Conservation (phyloP, 1,140 invertebrate genomes). For the Trachymyrmex cornetzi region DNA sequence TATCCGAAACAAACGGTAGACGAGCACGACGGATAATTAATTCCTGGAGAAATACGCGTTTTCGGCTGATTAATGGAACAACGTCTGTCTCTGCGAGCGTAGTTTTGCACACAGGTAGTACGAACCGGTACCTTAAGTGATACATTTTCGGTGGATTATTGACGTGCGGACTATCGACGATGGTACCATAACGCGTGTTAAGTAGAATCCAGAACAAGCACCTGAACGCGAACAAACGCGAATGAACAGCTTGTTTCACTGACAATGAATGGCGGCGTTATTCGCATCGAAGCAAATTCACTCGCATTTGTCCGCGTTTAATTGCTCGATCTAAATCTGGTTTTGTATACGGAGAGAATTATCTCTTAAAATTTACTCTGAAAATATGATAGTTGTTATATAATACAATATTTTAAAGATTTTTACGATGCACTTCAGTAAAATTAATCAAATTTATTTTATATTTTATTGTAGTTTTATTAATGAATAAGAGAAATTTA, state of each 20-base stretch:
- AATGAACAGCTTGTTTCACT: neutral
- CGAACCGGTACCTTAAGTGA: constrained; percentile 3
- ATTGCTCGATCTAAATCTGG: neutral
- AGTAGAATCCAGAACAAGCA: neutral
- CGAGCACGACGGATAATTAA: constrained; percentile 54
- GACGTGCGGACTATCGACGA: neutral
- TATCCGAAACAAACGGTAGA: constrained; percentile 54
- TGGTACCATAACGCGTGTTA: neutral
- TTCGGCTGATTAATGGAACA: constrained; percentile 50
- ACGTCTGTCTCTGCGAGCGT: constrained; percentile 7
- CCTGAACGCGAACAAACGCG: neutral
- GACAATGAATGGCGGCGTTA: neutral
- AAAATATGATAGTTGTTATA: too few species aligned
- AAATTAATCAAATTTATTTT: too few species aligned
- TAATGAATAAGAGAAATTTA: too few species aligned
- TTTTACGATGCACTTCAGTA: too few species aligned
- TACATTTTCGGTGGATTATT: constrained; percentile 36
- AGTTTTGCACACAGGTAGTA: neutral
- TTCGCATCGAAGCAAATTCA: neutral
- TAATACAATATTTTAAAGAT: too few species aligned
- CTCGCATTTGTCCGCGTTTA: neutral
- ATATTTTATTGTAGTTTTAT: too few species aligned
- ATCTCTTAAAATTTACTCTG: too few species aligned
- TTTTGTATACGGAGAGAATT: neutral
- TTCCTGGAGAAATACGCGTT: constrained; percentile 36